Evolutionary conservation across 2,888 invertebrate species (phyloP), one percentile per base, ranked within the genome.

Genomic region (Aplocera efformata): DNA sequence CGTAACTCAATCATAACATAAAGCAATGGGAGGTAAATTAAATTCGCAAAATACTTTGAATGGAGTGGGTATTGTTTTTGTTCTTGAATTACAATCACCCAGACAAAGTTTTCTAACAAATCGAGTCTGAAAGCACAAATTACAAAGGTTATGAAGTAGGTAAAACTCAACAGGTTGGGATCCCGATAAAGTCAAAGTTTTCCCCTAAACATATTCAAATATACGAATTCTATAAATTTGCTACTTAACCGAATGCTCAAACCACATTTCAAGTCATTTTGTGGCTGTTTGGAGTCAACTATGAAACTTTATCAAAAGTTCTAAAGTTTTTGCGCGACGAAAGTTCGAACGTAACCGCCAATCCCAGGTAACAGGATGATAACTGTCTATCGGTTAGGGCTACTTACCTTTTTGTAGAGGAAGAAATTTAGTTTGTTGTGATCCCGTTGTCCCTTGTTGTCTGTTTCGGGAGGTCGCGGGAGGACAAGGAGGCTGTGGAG

Each of bases 141-240:
- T 32, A 34, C 32, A 28, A 34, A 41, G 17, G 32, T 28, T 39
- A 38, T 43, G 47, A 51, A 56, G 56, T 53, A 56, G 56, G 56
- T 53, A 56, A 57, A 65, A 62, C 53, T 50, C 78, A 76, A 78
- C 76, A 78, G 76, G 77, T 78, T 60, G 63, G 44, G 44, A 53
- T 54, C 58, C 54, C 57, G 53, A 54, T 60, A 58, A 67, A 62
- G 50, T 51, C 36, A 26, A 53, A 59, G 65, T 64, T 56, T 68
- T 66, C 58, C 53, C 37, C 32, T 30, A 30, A 38, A 50, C 42
- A 50, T 26, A 50, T 47, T 45, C 50, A 53, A 49, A 46, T 42
- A 25, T 41, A 34, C 33, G 28, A 47, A 49, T 58, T 39, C 39
- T 39, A 3, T 6, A 32, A 44, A 44, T 20, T 40, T 44, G n/a